Base-by-base conservation (phyloP, 1,140 invertebrate genomes). In the Brachionus rubens region DNA sequence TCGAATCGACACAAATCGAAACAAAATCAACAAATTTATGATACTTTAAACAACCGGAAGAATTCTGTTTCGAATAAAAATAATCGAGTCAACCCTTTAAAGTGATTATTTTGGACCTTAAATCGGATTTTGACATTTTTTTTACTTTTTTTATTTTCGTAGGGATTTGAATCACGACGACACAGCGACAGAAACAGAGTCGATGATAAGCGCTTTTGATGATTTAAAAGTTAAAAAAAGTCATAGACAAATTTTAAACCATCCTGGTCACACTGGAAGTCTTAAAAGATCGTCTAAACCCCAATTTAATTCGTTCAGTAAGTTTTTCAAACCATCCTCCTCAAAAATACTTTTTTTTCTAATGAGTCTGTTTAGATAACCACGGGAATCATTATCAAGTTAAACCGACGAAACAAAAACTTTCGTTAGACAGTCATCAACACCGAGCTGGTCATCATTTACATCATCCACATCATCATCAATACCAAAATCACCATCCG, bases 81-180 rank as follows among this genome's bases (percentile, higher is more conserved):
- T 6, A 40, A n/a, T 16, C 68, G 68, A 30, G 16, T 43, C 2
- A 43, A 43, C 4, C 59, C 59, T 65, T 43, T 65, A 65, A 65
- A 65, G 59, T 65, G 43, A 24, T 24, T n/a, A n/a, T n/a, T n/a
- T n/a, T n/a, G n/a, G n/a, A n/a, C n/a, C n/a, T n/a, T n/a, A n/a
- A n/a, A n/a, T n/a, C n/a, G n/a, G n/a, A n/a, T n/a, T n/a, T 0
- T 21, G 21, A 28, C 12, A 62, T 19, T 16, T 41, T 28, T 28
- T 24, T n/a, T n/a, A 16, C 14, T 14, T 65, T 40, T 46, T 65
- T 21, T 40, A 6, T 33, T 36, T 59, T 59, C 0, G 6, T 10
- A 65, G 59, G 40, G 68, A 72, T 50, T 6, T 72, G 10, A 72
- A 72, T 72, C 28, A 36, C 33, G 46, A 72, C 21, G 68, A 72